Conservation (phyloP, 2,113 vertebrate genomes). For the Chunga burmeisteri region DNA sequence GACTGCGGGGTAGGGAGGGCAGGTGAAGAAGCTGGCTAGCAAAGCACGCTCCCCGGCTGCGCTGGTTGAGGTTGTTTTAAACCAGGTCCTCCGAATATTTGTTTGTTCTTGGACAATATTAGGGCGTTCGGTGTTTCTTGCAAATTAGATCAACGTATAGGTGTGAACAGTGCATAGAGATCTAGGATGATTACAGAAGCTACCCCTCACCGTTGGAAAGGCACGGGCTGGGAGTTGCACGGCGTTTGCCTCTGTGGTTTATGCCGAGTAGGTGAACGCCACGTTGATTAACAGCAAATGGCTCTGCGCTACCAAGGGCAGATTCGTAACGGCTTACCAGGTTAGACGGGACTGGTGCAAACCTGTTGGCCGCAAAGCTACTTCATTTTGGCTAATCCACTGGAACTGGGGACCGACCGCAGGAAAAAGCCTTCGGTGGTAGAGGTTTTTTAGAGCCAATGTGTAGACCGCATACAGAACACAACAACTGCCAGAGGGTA, state of each 20-base stretch:
- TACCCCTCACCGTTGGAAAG: not conserved
- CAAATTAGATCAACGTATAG: not conserved
- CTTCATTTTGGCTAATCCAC: not conserved
- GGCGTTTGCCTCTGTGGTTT: not conserved
- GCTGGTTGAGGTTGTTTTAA: not conserved
- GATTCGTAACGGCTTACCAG: not conserved
- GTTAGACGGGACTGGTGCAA: not conserved
- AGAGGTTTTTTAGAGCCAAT: not conserved
- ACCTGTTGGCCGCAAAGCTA: not conserved
- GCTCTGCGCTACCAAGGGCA: not conserved
- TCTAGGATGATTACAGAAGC: too few relatives aligned
- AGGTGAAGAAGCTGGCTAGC: not conserved
- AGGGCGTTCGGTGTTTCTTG: not conserved
- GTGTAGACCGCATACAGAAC: not conserved
- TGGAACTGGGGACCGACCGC: not conserved
- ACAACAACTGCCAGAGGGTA: not conserved
- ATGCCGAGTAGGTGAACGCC: accelerated
- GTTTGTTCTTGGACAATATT: not conserved
- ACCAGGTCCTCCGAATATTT: accelerated
- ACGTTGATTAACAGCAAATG: not conserved
- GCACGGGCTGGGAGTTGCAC: not conserved
- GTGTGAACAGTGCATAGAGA: too few relatives aligned
- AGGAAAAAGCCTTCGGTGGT: not conserved
- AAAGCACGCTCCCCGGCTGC: not conserved
- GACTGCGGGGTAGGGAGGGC: not conserved